Percentiles rank a stretch among this genome's conserved stretches.
These are phyloP conservation scores for Solea senegalensis DNA, from an alignment of 2,113 vertebrate genomes.

Conservation along the genomic window DNA sequence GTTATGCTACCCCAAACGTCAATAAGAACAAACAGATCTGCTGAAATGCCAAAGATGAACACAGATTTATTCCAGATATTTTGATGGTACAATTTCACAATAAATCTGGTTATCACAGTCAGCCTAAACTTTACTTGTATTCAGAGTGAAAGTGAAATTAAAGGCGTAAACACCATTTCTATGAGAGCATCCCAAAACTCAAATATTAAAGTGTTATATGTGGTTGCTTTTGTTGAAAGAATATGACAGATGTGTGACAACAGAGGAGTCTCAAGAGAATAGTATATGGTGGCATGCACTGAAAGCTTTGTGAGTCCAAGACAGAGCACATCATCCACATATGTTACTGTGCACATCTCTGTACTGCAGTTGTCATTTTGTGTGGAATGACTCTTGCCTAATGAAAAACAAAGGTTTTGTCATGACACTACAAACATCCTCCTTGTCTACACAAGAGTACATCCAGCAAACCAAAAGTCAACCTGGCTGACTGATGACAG, in stretches of 20 bases:
- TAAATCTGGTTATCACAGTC: constrained; percentile 61
- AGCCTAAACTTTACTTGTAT: constrained; percentile 41
- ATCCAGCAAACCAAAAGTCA: constrained; percentile 61
- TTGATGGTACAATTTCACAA: constrained; percentile 53
- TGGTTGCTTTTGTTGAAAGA: constrained; percentile 35
- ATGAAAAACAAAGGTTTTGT: constrained; percentile 38
- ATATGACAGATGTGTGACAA: constrained; percentile 20
- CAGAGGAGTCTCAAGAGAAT: constrained; percentile 10
- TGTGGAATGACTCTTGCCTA: constrained; percentile 33
- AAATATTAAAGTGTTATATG: constrained; percentile 19
- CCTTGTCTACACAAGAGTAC: constrained; percentile 53
- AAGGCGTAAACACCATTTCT: constrained; percentile 49
- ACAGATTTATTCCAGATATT: constrained; percentile 68
- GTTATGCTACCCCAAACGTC: background rate
- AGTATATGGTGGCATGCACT: background rate
- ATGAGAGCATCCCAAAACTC: constrained; percentile 34
- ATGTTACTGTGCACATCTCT: constrained; percentile 4
- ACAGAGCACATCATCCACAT: background rate
- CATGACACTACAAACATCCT: constrained; percentile 58
- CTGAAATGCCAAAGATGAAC: constrained; percentile 21
- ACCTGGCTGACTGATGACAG: constrained; percentile 63
- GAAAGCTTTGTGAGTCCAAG: background rate
- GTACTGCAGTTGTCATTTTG: constrained; percentile 10
- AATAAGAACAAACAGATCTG: constrained; percentile 4
- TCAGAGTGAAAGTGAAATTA: constrained; percentile 48